Conservation (phyloP, 2,113 vertebrate genomes). For the Tamias sibiricus region DNA sequence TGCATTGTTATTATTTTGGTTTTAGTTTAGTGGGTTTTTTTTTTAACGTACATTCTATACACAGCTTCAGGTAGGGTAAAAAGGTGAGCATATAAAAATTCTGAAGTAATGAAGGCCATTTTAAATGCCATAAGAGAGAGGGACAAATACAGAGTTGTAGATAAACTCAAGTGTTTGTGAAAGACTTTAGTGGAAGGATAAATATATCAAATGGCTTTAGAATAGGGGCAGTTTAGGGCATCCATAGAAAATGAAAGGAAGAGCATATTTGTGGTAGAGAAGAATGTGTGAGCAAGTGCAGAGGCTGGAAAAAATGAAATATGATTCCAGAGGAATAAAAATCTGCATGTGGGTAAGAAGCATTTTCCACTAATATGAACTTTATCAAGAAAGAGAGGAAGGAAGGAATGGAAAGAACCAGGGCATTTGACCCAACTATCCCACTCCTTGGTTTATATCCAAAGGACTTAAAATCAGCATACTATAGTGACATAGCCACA, state of each 20-base stretch:
- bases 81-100: background rate
- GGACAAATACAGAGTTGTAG: background rate
- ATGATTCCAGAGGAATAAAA: background rate
- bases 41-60: background rate
- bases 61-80: background rate
- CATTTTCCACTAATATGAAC: background rate
- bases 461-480: too few species aligned
- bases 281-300: background rate
- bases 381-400: background rate
- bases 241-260: background rate
- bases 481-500: too few species aligned
- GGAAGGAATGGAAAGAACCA: background rate
- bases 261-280: background rate
- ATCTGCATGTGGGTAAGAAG: background rate
- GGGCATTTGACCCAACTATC: too few species aligned
- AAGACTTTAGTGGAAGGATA: background rate
- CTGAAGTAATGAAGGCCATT: constrained; percentile 9
- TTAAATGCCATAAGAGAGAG: background rate
- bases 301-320: background rate
- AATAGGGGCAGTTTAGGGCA: background rate
- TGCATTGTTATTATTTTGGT: background rate
- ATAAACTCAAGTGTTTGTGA: background rate
- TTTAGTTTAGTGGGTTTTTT: background rate
- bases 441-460: too few species aligned
- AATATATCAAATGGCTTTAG: background rate